Conservation (phyloP, 2,797 vertebrate species). For the Okamejei kenojei region DNA sequence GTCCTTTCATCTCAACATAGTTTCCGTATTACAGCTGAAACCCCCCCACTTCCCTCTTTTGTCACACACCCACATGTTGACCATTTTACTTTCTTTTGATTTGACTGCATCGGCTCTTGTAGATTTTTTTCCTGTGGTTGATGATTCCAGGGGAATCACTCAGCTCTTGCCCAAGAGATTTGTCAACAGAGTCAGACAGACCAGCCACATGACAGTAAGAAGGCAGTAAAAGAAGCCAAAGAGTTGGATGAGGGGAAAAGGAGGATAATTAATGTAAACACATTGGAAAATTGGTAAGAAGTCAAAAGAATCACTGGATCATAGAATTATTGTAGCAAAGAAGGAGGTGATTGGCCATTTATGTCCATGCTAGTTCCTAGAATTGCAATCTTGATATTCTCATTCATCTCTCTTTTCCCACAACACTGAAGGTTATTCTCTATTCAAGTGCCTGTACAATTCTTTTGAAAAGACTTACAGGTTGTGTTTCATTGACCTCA, state of each 20-base stretch:
- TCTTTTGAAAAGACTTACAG: no score
- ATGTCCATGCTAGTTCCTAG: no score
- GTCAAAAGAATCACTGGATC: background rate
- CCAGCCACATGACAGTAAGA: background rate
- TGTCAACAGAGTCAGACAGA: no score
- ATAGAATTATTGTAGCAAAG: no score
- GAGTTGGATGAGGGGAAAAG: background rate
- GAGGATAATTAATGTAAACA: background rate
- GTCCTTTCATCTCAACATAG: conserved; percentile 13
- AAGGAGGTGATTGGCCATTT: no score
- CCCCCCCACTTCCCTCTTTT: background rate
- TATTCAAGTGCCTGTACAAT: no score
- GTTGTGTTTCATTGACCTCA: no score
- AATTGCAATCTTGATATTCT: no score
- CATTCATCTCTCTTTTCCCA: no score
- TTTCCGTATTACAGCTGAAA: background rate
- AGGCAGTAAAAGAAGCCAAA: background rate
- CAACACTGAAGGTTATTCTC: no score
- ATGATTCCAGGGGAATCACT: background rate
- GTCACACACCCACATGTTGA: background rate
- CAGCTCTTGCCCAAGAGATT: background rate
- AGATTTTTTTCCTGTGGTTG: background rate
- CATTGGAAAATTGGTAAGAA: background rate
- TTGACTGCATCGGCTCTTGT: background rate
- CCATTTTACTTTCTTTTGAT: background rate